Percentiles rank a stretch among this genome's conserved stretches.
These are phyloP conservation scores for Branchinecta sandiegonensis DNA, from an alignment of 2,888 invertebrate genomes.

Conservation along the genomic window DNA sequence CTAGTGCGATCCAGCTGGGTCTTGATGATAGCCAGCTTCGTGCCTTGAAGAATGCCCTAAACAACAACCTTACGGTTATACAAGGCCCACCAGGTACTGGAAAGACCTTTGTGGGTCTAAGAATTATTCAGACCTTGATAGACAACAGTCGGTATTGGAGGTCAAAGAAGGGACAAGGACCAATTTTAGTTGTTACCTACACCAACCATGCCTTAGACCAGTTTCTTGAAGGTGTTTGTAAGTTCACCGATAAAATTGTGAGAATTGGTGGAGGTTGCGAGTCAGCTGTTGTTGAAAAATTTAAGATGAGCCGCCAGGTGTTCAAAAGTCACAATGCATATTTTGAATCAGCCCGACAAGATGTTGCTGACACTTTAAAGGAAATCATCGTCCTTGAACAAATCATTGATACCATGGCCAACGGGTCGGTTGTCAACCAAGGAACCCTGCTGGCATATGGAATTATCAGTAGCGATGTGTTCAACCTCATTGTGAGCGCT, in stretches of 20 bases:
- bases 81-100: constrained; percentile 51
- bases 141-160: constrained; percentile 38
- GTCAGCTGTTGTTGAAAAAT: constrained; percentile 37
- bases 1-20: constrained; percentile 36
- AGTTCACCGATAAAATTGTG: constrained; percentile 45
- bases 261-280: constrained; percentile 56
- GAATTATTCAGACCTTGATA: constrained; percentile 52
- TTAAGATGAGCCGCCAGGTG: too few relatives aligned
- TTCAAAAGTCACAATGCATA: too few relatives aligned
- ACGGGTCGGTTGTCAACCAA: too few relatives aligned
- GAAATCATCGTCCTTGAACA: too few relatives aligned
- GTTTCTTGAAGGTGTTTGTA: constrained; percentile 54
- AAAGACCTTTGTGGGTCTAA: constrained; percentile 50
- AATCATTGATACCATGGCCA: too few relatives aligned
- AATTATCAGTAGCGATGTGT: too few relatives aligned
- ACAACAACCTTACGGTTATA: constrained; percentile 55
- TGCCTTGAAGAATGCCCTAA: constrained; percentile 53
- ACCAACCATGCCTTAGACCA: constrained; percentile 79
- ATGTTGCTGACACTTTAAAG: too few relatives aligned
- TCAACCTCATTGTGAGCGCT: too few relatives aligned
- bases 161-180: constrained; percentile 31
- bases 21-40: constrained; percentile 51
- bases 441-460: too few relatives aligned
- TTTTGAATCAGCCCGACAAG: too few relatives aligned
- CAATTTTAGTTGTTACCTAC: constrained; percentile 61